Evolutionary conservation across 2,797 vertebrate species (phyloP).

Genomic region (Notolabrus celidotus): DNA sequence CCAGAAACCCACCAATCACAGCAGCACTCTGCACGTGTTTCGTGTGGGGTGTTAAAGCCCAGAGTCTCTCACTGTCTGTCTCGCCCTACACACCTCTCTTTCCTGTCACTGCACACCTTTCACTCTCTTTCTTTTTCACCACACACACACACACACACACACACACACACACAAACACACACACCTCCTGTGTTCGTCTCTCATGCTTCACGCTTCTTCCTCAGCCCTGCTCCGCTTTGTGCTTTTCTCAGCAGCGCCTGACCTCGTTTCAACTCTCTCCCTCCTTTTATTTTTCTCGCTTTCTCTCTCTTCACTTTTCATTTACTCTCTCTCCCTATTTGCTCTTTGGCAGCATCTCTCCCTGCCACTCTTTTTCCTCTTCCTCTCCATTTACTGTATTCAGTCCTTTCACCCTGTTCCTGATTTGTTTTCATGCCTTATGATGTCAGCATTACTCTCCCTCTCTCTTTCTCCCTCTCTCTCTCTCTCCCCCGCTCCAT

Average conservation of each 20-base stretch:
- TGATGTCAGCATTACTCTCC: slow-evolving; percentile 35
- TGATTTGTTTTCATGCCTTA: slow-evolving; percentile 20
- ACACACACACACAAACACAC: slow-evolving; percentile 2
- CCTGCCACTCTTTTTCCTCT: background rate
- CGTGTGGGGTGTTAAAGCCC: background rate
- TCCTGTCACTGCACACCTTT: slow-evolving; percentile 32
- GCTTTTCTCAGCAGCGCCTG: slow-evolving; percentile 46
- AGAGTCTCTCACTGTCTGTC: background rate
- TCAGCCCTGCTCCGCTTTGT: slow-evolving; percentile 31
- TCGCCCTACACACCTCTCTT: background rate
- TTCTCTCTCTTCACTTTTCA: slow-evolving; percentile 39
- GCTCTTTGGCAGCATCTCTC: slow-evolving; percentile 14
- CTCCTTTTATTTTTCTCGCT: slow-evolving; percentile 27
- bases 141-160: slow-evolving; percentile 3
- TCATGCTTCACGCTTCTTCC: slow-evolving; percentile 26
- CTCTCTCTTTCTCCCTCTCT: slow-evolving; percentile 9
- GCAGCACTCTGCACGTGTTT: background rate
- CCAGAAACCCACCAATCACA: background rate
- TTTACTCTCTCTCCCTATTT: slow-evolving; percentile 21
- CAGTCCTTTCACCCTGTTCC: slow-evolving; percentile 25
- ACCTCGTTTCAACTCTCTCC: slow-evolving; percentile 52
- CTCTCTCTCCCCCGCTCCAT: slow-evolving; percentile 18
- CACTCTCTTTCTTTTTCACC: background rate
- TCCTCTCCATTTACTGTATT: slow-evolving; percentile 38
- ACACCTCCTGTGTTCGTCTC: slow-evolving; percentile 13